Evolutionary conservation across 2,797 vertebrate species (phyloP), one percentile per base, ranked within the genome.

Genomic region (Propithecus perrieri): DNA sequence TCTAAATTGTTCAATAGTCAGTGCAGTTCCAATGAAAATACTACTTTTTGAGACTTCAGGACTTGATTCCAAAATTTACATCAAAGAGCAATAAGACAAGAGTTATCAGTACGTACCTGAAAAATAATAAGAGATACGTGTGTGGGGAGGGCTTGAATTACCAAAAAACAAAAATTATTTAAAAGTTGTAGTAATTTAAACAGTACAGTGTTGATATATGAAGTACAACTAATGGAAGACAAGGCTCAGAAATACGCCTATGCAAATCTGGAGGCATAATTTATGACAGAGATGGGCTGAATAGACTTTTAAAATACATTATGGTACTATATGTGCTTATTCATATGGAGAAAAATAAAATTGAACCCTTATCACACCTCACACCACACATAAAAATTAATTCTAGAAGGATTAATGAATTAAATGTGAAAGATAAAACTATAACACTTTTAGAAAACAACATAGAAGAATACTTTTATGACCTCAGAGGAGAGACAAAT

Each of bases 401-500:
- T 88, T 91, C 69, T n/a, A 53, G 5, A 28, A 38, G 10, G 7
- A 74, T 89, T 55, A 85, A 67, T 30, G 38, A 75, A 88, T 63
- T 79, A 84, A 78, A 48, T 30, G 0, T 63, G 63, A 94, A 76
- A 78, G 92, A 71, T 85, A 96, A 91, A 84, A 95, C 5, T 59
- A 22, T 10, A 89, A 72, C 3, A 69, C 38, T 65, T 94, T 67
- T 65, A 80, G 65, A 69, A 89, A 80, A 85, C 33, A 78, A 74
- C 33, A 57, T 2, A 74, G 33, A 15, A 55, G 20, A 79, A 85
- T 48, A 55, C 4, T 89, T 94, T 57, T 53, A 78, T 50, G 55
- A 72, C 22, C 13, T 72, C 20, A 79, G 20, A 85, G n/a, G 59
- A 63, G 46, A 91, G 43, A 94, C 35, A 26, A 76, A 94, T 65